These are phyloP conservation scores for Metacarcinus magister DNA, from an alignment of 2,888 invertebrate species.

Conservation along the genomic window DNA sequence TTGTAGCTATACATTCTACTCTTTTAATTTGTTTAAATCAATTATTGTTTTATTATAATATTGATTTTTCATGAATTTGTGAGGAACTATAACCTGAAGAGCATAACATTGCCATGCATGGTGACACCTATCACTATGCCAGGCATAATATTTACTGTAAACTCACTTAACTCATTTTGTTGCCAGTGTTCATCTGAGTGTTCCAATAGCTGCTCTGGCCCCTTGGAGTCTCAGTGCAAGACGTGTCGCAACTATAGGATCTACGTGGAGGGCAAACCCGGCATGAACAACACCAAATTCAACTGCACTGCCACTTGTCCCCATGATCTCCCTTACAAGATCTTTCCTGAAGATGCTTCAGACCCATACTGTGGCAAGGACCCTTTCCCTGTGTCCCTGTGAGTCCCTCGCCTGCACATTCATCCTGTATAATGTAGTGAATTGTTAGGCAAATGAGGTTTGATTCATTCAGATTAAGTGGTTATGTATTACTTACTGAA, in stretches of 20 bases:
- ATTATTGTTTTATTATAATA: background rate
- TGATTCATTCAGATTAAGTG: too few relatives aligned
- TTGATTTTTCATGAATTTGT: background rate
- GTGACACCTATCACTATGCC: background rate
- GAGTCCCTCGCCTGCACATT: slow-evolving; percentile 35
- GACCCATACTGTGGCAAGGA: slow-evolving; percentile 92
- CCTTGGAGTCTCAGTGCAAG: slow-evolving; percentile 90
- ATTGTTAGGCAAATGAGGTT: background rate
- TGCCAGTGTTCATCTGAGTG: slow-evolving; percentile 90
- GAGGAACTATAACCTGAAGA: background rate
- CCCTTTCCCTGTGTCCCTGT: slow-evolving; percentile 77
- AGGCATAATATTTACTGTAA: background rate
- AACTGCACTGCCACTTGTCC: slow-evolving; percentile 95
- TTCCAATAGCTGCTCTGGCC: slow-evolving; percentile 91
- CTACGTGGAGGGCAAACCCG: slow-evolving; percentile 85
- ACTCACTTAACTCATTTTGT: background rate
- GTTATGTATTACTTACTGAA: too few relatives aligned
- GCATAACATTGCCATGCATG: background rate
- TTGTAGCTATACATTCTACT: background rate
- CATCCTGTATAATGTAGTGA: background rate
- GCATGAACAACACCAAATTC: slow-evolving; percentile 88
- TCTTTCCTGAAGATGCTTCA: slow-evolving; percentile 89
- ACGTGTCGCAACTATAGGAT: slow-evolving; percentile 92
- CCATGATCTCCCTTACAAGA: slow-evolving; percentile 90
- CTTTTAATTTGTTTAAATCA: background rate